Conservation (phyloP, 2,888 invertebrate species). For the Cylloceria caligata region DNA sequence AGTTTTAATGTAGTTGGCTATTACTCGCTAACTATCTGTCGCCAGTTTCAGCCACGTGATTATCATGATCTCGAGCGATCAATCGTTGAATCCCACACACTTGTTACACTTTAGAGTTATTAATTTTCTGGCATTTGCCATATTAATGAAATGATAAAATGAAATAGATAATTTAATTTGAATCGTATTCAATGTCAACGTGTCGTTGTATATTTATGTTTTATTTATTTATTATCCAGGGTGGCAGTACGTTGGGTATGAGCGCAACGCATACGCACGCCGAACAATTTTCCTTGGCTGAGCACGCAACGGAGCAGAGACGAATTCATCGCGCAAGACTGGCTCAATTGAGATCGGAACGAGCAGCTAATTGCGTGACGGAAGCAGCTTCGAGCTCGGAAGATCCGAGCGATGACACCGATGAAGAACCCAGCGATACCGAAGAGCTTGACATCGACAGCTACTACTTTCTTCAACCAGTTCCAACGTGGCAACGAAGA, state of each 20-base stretch:
- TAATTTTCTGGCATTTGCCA: neutral
- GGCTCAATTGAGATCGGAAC: conserved; percentile 89
- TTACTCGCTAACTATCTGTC: no score
- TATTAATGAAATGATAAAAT: neutral
- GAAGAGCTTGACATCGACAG: conserved; percentile 95
- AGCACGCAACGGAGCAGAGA: conserved; percentile 95
- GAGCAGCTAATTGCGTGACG: conserved; percentile 85
- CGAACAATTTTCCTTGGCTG: conserved; percentile 92
- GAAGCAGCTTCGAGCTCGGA: conserved; percentile 90
- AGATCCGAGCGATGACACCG: conserved; percentile 91
- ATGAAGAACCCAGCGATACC: conserved; percentile 93
- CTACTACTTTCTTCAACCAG: conserved; percentile 96
- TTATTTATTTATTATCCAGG: conserved; percentile 71
- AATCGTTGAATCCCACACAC: no score
- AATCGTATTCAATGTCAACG: neutral
- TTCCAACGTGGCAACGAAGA: conserved; percentile 95
- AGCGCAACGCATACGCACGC: conserved; percentile 89
- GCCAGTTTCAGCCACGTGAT: no score
- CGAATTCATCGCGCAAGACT: conserved; percentile 93
- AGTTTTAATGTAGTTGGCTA: no score
- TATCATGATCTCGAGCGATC: no score
- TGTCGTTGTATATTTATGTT: neutral
- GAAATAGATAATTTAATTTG: neutral
- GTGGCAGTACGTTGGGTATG: conserved; percentile 94
- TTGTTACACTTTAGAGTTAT: neutral